Conservation (phyloP, 2,888 invertebrate species). For the Cremastinae sp. region DNA sequence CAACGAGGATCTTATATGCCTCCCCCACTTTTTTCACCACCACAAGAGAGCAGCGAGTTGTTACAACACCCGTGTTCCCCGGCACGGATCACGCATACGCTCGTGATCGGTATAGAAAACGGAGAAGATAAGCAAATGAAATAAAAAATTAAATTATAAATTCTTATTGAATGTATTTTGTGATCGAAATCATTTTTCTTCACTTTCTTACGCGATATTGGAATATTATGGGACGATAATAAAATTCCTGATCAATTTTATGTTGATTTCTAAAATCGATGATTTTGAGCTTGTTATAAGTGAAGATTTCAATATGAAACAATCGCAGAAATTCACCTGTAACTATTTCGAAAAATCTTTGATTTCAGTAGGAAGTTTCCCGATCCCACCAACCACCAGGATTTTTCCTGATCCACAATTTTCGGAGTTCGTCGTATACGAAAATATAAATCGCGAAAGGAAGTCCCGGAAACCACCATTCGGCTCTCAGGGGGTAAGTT, state of each 20-base stretch:
- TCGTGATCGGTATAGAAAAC: conserved; percentile 29
- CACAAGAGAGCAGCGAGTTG: conserved; percentile 51
- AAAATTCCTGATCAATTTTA: too few relatives aligned
- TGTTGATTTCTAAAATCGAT: too few relatives aligned
- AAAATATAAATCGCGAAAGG: conserved; percentile 90
- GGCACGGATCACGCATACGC: conserved; percentile 28
- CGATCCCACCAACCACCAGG: conserved; percentile 87
- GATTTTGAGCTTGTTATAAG: too few relatives aligned
- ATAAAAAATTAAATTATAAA: conserved; percentile 4
- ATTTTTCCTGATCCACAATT: conserved; percentile 85
- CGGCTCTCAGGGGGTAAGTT: conserved; percentile 86
- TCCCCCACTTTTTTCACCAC: conserved; percentile 74
- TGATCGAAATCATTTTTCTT: too few relatives aligned
- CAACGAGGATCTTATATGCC: conserved; percentile 78
- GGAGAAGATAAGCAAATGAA: conserved; percentile 10
- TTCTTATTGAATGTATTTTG: too few relatives aligned
- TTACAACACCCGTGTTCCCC: conserved; percentile 62
- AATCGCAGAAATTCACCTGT: neutral
- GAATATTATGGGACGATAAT: too few relatives aligned
- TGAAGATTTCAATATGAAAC: neutral
- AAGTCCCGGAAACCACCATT: conserved; percentile 87
- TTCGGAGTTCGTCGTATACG: conserved; percentile 87
- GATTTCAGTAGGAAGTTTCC: conserved; percentile 87
- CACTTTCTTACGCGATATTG: too few relatives aligned
- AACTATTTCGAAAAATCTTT: conserved; percentile 1